phyloP scores from a whole-genome alignment of 2,888 invertebrate species.

The Andrena haemorrhoa region DNA sequence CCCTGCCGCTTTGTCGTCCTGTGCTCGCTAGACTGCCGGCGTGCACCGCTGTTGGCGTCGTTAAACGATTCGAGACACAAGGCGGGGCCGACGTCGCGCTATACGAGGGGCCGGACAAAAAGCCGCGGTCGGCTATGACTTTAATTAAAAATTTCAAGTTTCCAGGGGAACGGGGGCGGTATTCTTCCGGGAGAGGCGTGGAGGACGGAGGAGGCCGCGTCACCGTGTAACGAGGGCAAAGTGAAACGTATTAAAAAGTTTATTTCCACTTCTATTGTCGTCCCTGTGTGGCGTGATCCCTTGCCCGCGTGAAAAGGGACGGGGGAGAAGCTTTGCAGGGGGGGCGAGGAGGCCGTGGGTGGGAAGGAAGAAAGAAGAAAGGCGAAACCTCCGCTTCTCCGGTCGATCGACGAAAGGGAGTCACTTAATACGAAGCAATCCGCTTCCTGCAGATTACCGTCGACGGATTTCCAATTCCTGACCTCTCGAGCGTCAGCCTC shows the following conservation, averaged over 20 bases:
- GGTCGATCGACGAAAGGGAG: slow-evolving; percentile 20
- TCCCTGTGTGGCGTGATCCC: background rate
- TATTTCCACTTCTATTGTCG: slow-evolving; percentile 55
- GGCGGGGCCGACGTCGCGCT: background rate
- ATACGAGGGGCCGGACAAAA: slow-evolving; percentile 31
- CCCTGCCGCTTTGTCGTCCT: background rate
- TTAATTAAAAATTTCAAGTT: slow-evolving; percentile 66
- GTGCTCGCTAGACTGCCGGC: background rate
- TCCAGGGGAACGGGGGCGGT: background rate
- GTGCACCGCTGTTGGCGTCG: slow-evolving; percentile 10
- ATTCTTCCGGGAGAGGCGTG: background rate
- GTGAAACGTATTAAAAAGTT: slow-evolving; percentile 62
- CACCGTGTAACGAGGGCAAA: slow-evolving; percentile 32
- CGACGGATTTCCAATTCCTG: slow-evolving; percentile 39
- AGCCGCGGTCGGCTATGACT: slow-evolving; percentile 29
- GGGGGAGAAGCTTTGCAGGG: too few species aligned
- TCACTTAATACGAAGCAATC: slow-evolving; percentile 33
- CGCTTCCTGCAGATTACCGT: slow-evolving; percentile 23
- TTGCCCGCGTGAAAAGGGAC: too few species aligned
- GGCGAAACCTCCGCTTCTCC: slow-evolving; percentile 4
- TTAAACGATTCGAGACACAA: slow-evolving; percentile 30
- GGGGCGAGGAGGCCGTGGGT: background rate
- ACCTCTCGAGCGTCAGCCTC: background rate
- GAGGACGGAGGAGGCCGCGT: slow-evolving; percentile 6
- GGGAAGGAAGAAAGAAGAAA: background rate